A percentile compares a stretch with the other conserved stretches of the same genome.
Conservation (phyloP, 2,797 vertebrate species). For the Acipenser transmontanus region DNA sequence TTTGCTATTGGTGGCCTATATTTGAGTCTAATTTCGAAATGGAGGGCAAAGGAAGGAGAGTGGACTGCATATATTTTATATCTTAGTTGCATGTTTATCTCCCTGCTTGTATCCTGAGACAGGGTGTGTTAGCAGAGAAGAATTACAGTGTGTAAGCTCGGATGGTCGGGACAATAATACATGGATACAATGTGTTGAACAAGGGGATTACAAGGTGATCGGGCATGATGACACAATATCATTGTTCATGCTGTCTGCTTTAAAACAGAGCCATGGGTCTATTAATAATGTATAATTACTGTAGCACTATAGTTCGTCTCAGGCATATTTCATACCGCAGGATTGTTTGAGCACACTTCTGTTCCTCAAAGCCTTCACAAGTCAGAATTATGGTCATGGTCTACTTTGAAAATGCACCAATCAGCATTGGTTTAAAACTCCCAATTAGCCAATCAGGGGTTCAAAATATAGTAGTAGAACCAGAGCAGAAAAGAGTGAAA, state of each 20-base stretch:
- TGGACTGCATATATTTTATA: not conserved
- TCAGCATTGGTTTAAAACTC: conserved; percentile 13
- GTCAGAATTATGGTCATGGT: not conserved
- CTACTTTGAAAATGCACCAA: not conserved
- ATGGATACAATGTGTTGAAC: conserved; percentile 13
- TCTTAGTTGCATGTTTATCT: not conserved
- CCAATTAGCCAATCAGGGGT: not conserved
- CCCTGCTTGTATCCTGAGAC: not conserved
- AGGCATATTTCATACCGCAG: conserved; percentile 21
- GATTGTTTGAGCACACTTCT: conserved; percentile 11
- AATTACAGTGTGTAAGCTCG: too few relatives aligned
- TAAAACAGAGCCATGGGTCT: conserved; percentile 12
- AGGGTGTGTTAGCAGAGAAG: not conserved
- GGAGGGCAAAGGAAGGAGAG: not conserved
- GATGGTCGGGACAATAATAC: too few relatives aligned
- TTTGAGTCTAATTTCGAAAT: not conserved
- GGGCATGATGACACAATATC: conserved; percentile 6
- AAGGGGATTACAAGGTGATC: conserved; percentile 22
- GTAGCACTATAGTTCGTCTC: conserved; percentile 6
- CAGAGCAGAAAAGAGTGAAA: not conserved
- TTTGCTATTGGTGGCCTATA: too few relatives aligned
- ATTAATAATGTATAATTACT: conserved; percentile 27
- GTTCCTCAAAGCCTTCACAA: conserved; percentile 9
- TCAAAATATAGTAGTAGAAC: conserved; percentile 23
- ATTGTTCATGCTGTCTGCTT: conserved; percentile 1